Conservation (phyloP, 1,140 invertebrate genomes). For the Bombyx mori region ASM3026992v2 NC_085109.1:1117501-1118000, state of each 20-base stretch:
- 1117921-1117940: too few relatives aligned
- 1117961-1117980: too few relatives aligned
- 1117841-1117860: too few relatives aligned
- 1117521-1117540: too few relatives aligned
- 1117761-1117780: constrained; percentile 90
- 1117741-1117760: constrained; percentile 93
- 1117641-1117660: constrained; percentile 96
- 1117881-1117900: too few relatives aligned
- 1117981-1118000: too few relatives aligned
- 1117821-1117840: too few relatives aligned
- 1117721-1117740: constrained; percentile 88
- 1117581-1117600: constrained; percentile 98
- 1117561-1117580: constrained; percentile 78
- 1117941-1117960: too few relatives aligned
- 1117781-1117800: constrained; percentile 20
- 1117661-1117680: constrained; percentile 92
- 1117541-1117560: neutral
- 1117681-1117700: constrained; percentile 96
- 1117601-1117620: constrained; percentile 95
- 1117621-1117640: constrained; percentile 96
- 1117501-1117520: too few relatives aligned
- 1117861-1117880: too few relatives aligned
- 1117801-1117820: too few relatives aligned
- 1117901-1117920: too few relatives aligned
- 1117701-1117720: constrained; percentile 95